phyloP scores from a whole-genome alignment of 2,888 invertebrate genomes.

The Molorchus minor region DNA sequence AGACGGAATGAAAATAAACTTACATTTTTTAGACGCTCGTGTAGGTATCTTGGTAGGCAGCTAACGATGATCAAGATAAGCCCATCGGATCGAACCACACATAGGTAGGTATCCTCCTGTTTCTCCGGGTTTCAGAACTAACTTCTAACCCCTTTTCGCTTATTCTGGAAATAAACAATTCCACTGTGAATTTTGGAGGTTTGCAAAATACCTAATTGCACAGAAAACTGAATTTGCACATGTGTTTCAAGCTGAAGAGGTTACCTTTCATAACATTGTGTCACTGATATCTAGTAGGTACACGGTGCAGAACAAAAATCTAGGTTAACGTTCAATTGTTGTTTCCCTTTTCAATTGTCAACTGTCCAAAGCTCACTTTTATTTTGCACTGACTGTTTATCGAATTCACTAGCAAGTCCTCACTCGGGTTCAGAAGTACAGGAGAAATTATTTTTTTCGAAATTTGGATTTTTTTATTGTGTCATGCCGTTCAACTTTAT shows the following conservation, averaged over 20 bases:
- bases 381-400: constrained; percentile 16
- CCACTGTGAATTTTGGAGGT: not conserved
- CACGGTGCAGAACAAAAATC: constrained; percentile 24
- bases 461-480: constrained; percentile 14
- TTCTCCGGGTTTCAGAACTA: not conserved
- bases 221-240: not conserved
- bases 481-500: constrained; percentile 26
- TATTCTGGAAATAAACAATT: constrained; percentile 20
- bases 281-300: constrained; percentile 13
- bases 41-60: constrained; percentile 18
- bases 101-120: constrained; percentile 18
- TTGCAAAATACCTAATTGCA: not conserved
- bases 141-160: constrained; percentile 3
- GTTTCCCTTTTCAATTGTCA: constrained; percentile 28
- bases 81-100: constrained; percentile 14
- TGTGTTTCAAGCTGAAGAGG: not conserved
- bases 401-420: constrained; percentile 16
- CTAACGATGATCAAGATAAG: constrained; percentile 22
- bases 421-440: constrained; percentile 15
- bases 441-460: constrained; percentile 7
- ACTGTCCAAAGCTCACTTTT: constrained; percentile 26
- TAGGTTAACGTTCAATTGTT: constrained; percentile 38
- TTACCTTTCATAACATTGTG: constrained; percentile 15
- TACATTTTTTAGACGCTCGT: constrained; percentile 26
- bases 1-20: constrained; percentile 6